Percentiles rank a stretch among this genome's conserved stretches.
phyloP scores from a whole-genome alignment of 2,797 vertebrate genomes.

The Psittacula derbiana region DNA sequence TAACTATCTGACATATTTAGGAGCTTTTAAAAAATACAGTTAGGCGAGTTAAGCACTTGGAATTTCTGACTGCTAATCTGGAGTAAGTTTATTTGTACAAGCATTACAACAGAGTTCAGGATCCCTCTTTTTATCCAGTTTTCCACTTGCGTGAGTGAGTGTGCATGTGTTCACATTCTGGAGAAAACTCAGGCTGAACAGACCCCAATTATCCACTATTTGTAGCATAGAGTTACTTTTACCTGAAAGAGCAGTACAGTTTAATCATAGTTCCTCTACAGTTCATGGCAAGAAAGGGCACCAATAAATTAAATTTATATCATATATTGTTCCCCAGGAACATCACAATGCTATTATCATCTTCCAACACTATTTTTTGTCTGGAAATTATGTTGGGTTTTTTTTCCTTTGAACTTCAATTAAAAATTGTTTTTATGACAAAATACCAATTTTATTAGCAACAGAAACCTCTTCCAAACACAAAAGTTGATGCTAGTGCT shows the following conservation, averaged over 20 bases:
- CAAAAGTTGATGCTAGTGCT: neutral
- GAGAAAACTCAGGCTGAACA: neutral
- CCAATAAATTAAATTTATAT: neutral
- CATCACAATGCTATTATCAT: neutral
- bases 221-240: neutral
- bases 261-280: neutral
- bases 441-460: neutral
- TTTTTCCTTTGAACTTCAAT: neutral
- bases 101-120: neutral
- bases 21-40: neutral
- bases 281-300: neutral
- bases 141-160: neutral
- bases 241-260: neutral
- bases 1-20: neutral
- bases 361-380: neutral
- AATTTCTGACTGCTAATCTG: neutral
- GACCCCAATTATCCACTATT: neutral
- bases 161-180: neutral
- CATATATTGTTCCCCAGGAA: neutral
- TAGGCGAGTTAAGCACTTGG: neutral
- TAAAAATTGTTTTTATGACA: neutral
- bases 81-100: neutral
- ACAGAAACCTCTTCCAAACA: neutral
- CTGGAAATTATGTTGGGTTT: accelerated
- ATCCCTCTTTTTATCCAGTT: neutral